These are phyloP conservation scores for Nysson spinosus DNA, from an alignment of 2,888 invertebrate genomes.

Conservation along the genomic window DNA sequence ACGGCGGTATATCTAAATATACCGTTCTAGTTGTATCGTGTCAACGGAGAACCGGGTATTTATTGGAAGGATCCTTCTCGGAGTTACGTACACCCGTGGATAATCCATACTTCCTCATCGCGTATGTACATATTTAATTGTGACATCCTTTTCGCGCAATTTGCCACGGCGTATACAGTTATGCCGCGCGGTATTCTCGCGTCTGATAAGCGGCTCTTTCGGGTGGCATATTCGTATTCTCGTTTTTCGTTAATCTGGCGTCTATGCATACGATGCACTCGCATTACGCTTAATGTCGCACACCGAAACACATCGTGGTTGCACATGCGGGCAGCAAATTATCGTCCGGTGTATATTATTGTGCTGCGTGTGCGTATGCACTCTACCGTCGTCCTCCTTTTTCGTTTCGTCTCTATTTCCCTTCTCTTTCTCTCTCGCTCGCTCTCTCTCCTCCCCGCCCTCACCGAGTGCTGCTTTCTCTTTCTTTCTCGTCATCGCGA, in stretches of 20 bases:
- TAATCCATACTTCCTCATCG: no score
- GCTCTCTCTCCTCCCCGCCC: conserved; percentile 6
- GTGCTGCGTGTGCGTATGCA: conserved; percentile 57
- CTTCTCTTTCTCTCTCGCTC: not conserved
- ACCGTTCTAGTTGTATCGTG: conserved; percentile 44
- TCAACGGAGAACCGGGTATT: conserved; percentile 43
- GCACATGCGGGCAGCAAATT: conserved; percentile 57
- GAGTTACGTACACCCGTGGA: not conserved
- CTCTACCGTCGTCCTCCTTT: conserved; percentile 21
- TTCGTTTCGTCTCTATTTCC: not conserved
- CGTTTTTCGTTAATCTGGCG: conserved; percentile 59
- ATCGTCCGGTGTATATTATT: conserved; percentile 61
- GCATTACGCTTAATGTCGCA: conserved; percentile 62
- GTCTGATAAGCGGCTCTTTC: not conserved
- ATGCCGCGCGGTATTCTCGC: not conserved
- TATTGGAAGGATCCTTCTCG: not conserved
- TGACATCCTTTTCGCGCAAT: no score
- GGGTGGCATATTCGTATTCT: conserved; percentile 33
- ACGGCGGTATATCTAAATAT: conserved; percentile 50
- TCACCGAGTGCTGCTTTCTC: not conserved
- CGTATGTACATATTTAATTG: no score
- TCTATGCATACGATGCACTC: conserved; percentile 56
- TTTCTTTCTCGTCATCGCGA: conserved; percentile 7
- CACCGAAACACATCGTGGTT: conserved; percentile 23
- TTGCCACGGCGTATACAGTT: not conserved